Percentiles rank a stretch among this genome's conserved stretches.
Evolutionary conservation across 2,113 vertebrate genomes (phyloP).

Genomic region (Heterocephalus glaber): DNA sequence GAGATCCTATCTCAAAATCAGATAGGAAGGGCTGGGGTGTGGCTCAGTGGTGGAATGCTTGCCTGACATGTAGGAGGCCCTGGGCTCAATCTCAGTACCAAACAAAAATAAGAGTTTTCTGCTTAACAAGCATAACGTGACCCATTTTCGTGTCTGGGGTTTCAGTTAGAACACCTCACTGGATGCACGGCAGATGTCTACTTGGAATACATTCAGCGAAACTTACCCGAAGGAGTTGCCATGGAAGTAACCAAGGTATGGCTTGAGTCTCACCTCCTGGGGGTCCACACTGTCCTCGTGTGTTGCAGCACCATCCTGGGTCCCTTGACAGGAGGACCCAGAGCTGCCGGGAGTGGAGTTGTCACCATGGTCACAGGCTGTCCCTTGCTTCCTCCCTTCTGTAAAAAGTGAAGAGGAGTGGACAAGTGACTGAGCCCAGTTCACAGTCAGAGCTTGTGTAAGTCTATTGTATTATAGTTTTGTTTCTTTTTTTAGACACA

Average conservation of each 20-base stretch:
- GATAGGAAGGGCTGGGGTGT: background rate
- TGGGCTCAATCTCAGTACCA: background rate
- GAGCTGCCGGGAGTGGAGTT: background rate
- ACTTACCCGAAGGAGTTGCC: constrained; percentile 96
- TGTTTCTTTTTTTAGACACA: constrained; percentile 86
- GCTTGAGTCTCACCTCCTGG: background rate
- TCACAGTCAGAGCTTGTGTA: background rate
- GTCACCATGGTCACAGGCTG: no score
- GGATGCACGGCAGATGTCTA: constrained; percentile 93
- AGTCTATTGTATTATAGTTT: background rate
- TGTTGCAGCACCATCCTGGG: background rate
- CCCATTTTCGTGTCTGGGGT: constrained; percentile 50
- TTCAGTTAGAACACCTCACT: constrained; percentile 91
- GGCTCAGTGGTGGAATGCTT: background rate
- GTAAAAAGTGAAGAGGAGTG: background rate
- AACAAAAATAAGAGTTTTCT: background rate
- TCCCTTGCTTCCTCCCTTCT: background rate
- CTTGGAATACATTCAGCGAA: constrained; percentile 97
- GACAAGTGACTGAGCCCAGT: background rate
- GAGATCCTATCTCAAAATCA: background rate
- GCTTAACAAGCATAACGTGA: background rate
- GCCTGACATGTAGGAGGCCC: background rate
- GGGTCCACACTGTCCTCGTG: background rate
- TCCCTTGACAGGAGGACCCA: no score
- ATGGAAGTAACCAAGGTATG: constrained; percentile 96